Conservation (phyloP, 1,140 invertebrate species). For the Metopolophium dirhodum region DNA sequence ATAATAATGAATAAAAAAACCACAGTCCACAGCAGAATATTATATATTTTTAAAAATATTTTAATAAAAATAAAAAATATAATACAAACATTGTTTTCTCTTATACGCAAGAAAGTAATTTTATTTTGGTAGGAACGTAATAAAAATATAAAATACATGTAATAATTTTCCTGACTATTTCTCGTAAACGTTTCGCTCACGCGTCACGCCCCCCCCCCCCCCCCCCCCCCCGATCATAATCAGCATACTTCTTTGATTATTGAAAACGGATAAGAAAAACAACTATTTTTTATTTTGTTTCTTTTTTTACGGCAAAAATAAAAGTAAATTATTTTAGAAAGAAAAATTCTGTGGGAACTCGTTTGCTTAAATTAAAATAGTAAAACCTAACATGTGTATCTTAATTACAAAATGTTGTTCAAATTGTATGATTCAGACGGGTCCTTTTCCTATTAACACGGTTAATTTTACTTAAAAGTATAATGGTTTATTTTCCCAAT, state of each 20-base stretch:
- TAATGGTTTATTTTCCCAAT: constrained; percentile 21
- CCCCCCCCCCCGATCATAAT: neutral
- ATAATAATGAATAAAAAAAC: neutral
- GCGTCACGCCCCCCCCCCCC: neutral
- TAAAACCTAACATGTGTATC: neutral
- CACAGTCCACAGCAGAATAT: neutral
- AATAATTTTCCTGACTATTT: neutral
- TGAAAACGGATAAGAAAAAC: constrained; percentile 11
- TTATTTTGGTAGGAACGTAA: constrained; percentile 4
- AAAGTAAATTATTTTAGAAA: neutral
- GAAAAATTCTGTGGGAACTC: neutral
- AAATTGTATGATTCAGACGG: neutral
- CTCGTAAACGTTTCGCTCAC: neutral
- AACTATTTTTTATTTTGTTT: neutral
- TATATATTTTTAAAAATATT: neutral
- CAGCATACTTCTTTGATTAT: constrained; percentile 10
- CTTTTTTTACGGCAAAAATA: neutral
- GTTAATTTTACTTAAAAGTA: neutral
- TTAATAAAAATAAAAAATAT: neutral
- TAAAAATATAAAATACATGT: neutral
- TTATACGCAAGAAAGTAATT: neutral
- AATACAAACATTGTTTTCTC: neutral
- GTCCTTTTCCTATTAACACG: neutral
- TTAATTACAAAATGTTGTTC: neutral
- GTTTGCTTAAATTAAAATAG: neutral